Base-by-base conservation (phyloP, 2,888 invertebrate genomes). In the Eupithecia subumbrata region DNA sequence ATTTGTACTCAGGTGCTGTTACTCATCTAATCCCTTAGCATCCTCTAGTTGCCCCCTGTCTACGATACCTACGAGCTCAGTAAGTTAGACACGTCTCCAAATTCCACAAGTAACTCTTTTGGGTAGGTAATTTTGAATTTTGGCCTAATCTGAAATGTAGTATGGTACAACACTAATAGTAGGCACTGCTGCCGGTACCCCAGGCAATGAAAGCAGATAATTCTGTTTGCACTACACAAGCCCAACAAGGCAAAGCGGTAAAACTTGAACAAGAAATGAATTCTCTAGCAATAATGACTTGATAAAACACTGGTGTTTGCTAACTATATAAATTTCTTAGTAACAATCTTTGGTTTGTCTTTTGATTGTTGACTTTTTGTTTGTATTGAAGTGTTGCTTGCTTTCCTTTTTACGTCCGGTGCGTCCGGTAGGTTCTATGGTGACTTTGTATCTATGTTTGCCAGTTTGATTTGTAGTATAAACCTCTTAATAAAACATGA, bases 161-260 rank as follows among this genome's bases (percentile, higher is more conserved):
- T 8, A 67, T 64, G 30, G 16, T 18, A 74, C 77, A 75, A 71
- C 77, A 72, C 77, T 77, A 74, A 34, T 34, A n/a, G 34, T 66
- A 69, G 45, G 64, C 69, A 73, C 34, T 72, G 63, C 30, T 74
- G 34, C 60, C 83, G 82, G 82, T 84, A 88, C 89, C 89, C 83
- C 84, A 76, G 87, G 89, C 89, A 86, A 88, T 89, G 89, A 87
- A 89, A 88, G 88, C 87, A 86, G 87, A 87, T 91, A 90, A 91
- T 90, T 89, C 84, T 91, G 90, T 91, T 91, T 90, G 86, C 78
- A 73, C 73, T 87, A 84, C 82, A 87, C 66, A 18, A 67, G 52
- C 64, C 74, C 52, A 82, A 86, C 81, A 87, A 87, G 80, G 82
- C 86, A 85, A 87, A 80, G 83, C 86, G 86, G 88, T 88, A 87